Evolutionary conservation across 1,140 invertebrate species (phyloP).

Genomic region (Augochlora pura): DNA sequence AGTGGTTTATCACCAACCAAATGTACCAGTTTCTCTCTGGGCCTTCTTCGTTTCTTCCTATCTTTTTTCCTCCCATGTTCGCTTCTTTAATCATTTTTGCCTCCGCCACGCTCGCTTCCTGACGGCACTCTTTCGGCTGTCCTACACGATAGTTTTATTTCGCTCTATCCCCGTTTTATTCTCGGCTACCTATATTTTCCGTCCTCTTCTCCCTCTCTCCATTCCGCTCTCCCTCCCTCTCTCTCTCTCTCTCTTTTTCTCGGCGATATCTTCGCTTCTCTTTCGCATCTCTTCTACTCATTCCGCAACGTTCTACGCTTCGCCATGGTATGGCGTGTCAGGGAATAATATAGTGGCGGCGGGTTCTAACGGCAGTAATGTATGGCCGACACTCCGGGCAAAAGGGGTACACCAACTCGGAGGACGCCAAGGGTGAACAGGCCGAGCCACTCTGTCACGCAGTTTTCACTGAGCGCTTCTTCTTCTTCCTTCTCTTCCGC

Average conservation of each 20-base stretch:
- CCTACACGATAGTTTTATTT: no score
- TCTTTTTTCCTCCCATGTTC: neutral
- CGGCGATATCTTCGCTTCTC: slow-evolving; percentile 1
- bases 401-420: slow-evolving; percentile 63
- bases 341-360: slow-evolving; percentile 71
- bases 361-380: slow-evolving; percentile 70
- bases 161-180: neutral
- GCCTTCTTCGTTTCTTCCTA: slow-evolving; percentile 27
- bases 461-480: slow-evolving; percentile 66
- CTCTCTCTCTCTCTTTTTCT: neutral
- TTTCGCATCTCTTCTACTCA: slow-evolving; percentile 29
- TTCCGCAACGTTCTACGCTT: slow-evolving; percentile 43
- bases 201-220: neutral
- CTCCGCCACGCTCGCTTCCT: neutral
- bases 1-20: slow-evolving; percentile 73
- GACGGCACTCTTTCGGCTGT: no score
- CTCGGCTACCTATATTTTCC: neutral
- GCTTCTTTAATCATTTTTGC: neutral
- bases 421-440: slow-evolving; percentile 64
- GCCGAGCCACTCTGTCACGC: slow-evolving; percentile 68
- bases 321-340: slow-evolving; percentile 50
- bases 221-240: neutral
- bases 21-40: slow-evolving; percentile 32
- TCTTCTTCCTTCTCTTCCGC: slow-evolving; percentile 56
- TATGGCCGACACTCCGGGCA: slow-evolving; percentile 67